These are phyloP conservation scores for Bedellia somnulentella DNA, from an alignment of 2,888 invertebrate genomes.

Conservation along the genomic window DNA sequence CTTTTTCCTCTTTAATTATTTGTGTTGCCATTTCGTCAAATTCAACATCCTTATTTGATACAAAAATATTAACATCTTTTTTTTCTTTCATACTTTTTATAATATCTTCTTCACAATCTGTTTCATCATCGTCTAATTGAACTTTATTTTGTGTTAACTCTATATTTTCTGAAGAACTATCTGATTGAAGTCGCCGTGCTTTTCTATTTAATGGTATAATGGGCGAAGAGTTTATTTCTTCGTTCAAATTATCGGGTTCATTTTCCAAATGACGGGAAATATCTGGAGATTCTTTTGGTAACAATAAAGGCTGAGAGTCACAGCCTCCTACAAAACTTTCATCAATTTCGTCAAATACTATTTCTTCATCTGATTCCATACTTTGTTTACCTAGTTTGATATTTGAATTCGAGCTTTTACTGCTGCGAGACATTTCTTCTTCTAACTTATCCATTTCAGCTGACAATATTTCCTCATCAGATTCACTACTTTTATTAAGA, in stretches of 20 bases:
- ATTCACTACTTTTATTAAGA: constrained; percentile 17
- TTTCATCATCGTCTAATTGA: constrained; percentile 19
- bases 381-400: not conserved
- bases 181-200: constrained; percentile 14
- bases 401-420: not conserved
- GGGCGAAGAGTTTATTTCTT: not conserved
- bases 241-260: too few species aligned
- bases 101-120: constrained; percentile 15
- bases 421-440: not conserved
- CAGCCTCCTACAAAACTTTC: constrained; percentile 13
- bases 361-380: constrained; percentile 9
- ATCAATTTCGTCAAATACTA: constrained; percentile 33
- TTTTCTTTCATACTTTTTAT: constrained; percentile 11
- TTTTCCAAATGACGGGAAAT: constrained; percentile 5
- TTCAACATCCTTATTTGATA: constrained; percentile 5
- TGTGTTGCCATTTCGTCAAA: constrained; percentile 16
- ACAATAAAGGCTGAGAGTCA: constrained; percentile 31
- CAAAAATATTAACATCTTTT: constrained; percentile 11
- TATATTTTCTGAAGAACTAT: constrained; percentile 27
- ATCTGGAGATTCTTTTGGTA: constrained; percentile 15
- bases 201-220: constrained; percentile 7
- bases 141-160: constrained; percentile 24
- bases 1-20: constrained; percentile 7
- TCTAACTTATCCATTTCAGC: constrained; percentile 5
- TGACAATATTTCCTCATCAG: constrained; percentile 19